These are phyloP conservation scores for Sturnira hondurensis DNA, from an alignment of 2,113 vertebrate species.

Conservation along the genomic window DNA sequence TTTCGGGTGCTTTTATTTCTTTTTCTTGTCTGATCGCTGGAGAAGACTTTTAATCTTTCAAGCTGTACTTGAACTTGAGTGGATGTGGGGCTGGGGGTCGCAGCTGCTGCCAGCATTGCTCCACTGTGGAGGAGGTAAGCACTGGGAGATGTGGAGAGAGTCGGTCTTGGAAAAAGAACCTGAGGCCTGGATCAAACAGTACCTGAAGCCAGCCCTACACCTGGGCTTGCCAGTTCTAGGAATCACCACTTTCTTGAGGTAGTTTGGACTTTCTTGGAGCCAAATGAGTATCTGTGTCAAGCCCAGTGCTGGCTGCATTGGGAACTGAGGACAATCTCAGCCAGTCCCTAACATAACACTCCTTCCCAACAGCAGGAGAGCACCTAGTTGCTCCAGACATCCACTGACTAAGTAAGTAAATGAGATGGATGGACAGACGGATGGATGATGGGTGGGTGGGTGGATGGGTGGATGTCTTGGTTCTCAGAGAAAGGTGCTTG, in stretches of 20 bases:
- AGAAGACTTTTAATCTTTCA: not conserved
- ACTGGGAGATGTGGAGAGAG: not conserved
- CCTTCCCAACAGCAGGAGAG: not conserved
- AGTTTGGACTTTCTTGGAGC: not conserved
- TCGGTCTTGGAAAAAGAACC: not conserved
- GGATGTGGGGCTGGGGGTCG: not conserved
- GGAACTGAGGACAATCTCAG: not conserved
- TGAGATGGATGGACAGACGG: not conserved
- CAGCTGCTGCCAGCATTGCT: not conserved
- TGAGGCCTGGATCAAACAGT: not conserved
- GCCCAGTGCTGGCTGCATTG: not conserved
- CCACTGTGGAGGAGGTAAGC: not conserved
- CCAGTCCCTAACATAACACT: not conserved
- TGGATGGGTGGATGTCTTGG: not conserved
- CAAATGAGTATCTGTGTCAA: not conserved
- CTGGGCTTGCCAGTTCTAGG: not conserved
- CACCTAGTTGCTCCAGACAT: not conserved
- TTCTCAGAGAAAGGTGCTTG: not conserved
- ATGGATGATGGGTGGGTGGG: fast-evolving
- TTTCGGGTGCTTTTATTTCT: too few species aligned
- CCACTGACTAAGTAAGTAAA: not conserved
- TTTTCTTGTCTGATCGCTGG: too few species aligned
- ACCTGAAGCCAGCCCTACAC: not conserved
- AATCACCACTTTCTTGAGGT: not conserved
- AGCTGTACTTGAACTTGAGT: not conserved